phyloP scores from a whole-genome alignment of 2,113 vertebrate species.

The Archocentrus centrarchus region DNA sequence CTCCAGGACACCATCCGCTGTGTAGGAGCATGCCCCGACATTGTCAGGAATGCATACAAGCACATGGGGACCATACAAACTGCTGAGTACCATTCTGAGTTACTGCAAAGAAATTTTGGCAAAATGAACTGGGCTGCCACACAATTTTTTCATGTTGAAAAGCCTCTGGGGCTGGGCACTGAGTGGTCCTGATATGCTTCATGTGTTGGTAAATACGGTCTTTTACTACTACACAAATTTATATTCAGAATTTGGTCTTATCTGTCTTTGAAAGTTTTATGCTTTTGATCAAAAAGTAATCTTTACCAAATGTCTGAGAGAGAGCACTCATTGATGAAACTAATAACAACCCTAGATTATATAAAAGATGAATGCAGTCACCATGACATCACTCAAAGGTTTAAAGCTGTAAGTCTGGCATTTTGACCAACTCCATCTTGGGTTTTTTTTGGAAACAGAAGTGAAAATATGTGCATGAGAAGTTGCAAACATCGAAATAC shows the following conservation, averaged over 20 bases:
- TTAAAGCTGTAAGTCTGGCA: background rate
- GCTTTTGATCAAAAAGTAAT: background rate
- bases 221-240: background rate
- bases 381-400: background rate
- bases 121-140: too few relatives aligned
- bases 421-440: background rate
- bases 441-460: rapidly evolving
- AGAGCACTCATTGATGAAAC: background rate
- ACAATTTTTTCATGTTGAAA: too few relatives aligned
- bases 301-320: background rate
- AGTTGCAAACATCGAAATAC: background rate
- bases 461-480: background rate
- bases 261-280: background rate
- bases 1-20: too few relatives aligned
- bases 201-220: background rate
- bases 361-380: background rate
- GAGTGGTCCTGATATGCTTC: background rate
- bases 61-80: too few relatives aligned
- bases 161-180: background rate
- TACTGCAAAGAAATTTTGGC: too few relatives aligned
- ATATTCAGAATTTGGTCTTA: background rate
- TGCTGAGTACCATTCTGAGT: too few relatives aligned
- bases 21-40: too few relatives aligned
- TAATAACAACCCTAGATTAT: background rate
- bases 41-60: too few relatives aligned